These are phyloP conservation scores for Merluccius polli DNA, from an alignment of 2,797 vertebrate species.

Conservation along the genomic window DNA sequence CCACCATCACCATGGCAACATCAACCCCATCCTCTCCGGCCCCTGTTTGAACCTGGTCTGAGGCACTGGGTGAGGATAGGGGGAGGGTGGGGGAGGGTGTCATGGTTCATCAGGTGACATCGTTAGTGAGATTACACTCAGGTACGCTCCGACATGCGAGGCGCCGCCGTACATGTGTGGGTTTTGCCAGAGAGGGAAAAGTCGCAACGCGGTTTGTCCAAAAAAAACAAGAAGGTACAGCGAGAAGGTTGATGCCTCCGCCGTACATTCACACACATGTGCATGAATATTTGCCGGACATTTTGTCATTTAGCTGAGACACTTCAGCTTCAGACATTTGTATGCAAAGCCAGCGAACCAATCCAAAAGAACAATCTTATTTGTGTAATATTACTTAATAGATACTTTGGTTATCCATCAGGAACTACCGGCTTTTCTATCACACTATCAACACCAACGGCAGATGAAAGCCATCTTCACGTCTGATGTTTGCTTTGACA, in stretches of 20 bases:
- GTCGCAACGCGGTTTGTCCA: too few relatives aligned
- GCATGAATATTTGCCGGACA: not conserved
- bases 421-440: not conserved
- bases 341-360: not conserved
- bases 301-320: not conserved
- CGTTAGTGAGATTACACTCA: not conserved
- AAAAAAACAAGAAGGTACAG: not conserved
- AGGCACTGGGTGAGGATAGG: not conserved
- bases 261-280: not conserved
- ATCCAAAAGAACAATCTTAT: not conserved
- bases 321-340: not conserved
- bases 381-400: not conserved
- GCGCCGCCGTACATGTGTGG: too few relatives aligned
- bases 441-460: not conserved
- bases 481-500: not conserved
- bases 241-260: not conserved
- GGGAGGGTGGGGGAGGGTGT: not conserved
- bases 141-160: not conserved
- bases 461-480: not conserved
- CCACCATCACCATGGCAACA: conserved; percentile 42
- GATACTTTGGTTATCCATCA: not conserved
- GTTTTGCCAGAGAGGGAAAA: too few relatives aligned
- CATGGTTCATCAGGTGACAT: not conserved
- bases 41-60: not conserved
- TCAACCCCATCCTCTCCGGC: conserved; percentile 21